Percentiles rank a stretch among this genome's conserved stretches.
Conservation (phyloP, 1,140 invertebrate genomes). For the Papilio machaon region DNA sequence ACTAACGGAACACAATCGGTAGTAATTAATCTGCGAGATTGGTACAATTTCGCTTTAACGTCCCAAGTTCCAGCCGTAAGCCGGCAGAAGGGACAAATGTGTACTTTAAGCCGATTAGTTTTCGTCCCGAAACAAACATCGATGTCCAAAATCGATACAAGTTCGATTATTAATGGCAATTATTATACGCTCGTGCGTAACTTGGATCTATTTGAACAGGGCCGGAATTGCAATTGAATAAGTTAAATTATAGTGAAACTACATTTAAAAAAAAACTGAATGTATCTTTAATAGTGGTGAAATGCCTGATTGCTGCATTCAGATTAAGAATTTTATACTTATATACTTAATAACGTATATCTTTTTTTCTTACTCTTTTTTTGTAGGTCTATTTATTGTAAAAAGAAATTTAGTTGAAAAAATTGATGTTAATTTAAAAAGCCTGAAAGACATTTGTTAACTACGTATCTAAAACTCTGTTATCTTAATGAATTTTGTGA, state of each 20-base stretch:
- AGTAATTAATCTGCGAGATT: background rate
- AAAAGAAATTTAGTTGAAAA: background rate
- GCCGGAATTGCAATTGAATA: background rate
- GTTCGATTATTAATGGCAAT: conserved; percentile 31
- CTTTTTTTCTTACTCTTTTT: background rate
- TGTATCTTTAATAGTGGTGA: no score
- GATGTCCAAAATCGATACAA: conserved; percentile 31
- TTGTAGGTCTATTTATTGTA: background rate
- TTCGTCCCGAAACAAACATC: conserved; percentile 36
- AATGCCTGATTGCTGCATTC: no score
- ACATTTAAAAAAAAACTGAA: no score
- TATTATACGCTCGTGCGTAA: conserved; percentile 28
- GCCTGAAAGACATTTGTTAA: background rate
- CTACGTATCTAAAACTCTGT: conserved; percentile 25
- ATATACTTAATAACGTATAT: no score
- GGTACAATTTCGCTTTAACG: conserved; percentile 22
- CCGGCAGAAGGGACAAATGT: conserved; percentile 33
- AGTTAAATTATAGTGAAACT: background rate
- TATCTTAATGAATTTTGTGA: conserved; percentile 27
- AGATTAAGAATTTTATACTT: no score
- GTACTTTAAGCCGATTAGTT: conserved; percentile 39
- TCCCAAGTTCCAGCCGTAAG: conserved; percentile 32
- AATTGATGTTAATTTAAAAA: conserved; percentile 8
- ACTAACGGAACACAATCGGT: background rate
- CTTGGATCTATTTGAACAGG: conserved; percentile 17